Evolutionary conservation across 2,888 invertebrate species (phyloP), one percentile per base, ranked within the genome.

Genomic region (Halocaridina rubra): DNA sequence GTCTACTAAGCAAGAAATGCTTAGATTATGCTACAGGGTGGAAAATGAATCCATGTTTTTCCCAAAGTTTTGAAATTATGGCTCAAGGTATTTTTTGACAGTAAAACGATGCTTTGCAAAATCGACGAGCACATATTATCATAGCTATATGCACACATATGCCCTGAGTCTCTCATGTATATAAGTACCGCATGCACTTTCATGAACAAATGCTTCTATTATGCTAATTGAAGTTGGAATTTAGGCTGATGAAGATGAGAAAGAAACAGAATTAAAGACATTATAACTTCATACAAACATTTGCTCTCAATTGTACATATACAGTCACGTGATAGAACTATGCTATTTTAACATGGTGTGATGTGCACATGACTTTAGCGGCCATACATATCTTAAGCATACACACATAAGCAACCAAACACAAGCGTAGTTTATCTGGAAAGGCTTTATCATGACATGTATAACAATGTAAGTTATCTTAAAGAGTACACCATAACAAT

Each of bases 41-140:
- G 64, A 72, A 3, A 33, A n/a, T 22, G 19, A n/a, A n/a, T n/a
- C n/a, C n/a, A n/a, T n/a, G n/a, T n/a, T n/a, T n/a, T n/a, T n/a
- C n/a, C n/a, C n/a, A n/a, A n/a, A n/a, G n/a, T n/a, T n/a, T n/a
- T n/a, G n/a, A n/a, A n/a, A 69, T 27, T 69, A 10, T 29, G 32
- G 29, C 32, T n/a, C n/a, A n/a, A n/a, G n/a, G n/a, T n/a, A n/a
- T n/a, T n/a, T n/a, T n/a, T n/a, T n/a, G n/a, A n/a, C n/a, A n/a
- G n/a, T n/a, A n/a, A n/a, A n/a, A n/a, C n/a, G n/a, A n/a, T n/a
- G n/a, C n/a, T n/a, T n/a, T n/a, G n/a, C n/a, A 59, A 82, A 77
- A 71, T 82, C 82, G 82, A 82, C 82, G 82, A 82, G 81, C 76
- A 77, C 76, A 82, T 82, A 82, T 69, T 78, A 64, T 78, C 24